Percentiles rank a stretch among this genome's conserved stretches.
Conservation (phyloP, 2,113 vertebrate genomes). For the Rhadina sibilatrix region DNA sequence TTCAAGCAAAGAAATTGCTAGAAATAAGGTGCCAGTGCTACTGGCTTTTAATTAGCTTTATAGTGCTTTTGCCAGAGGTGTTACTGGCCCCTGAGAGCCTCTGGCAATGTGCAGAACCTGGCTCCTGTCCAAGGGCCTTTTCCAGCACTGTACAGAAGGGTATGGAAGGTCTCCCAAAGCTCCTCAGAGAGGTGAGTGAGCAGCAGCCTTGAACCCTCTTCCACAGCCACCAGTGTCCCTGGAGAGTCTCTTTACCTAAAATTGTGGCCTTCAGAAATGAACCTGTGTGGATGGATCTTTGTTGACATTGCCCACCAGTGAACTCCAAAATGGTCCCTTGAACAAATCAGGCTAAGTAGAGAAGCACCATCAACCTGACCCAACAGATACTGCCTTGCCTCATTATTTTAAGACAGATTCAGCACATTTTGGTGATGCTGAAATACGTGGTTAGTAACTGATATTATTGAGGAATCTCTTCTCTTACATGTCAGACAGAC, state of each 20-base stretch:
- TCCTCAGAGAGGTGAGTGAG: not conserved
- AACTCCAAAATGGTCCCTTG: not conserved
- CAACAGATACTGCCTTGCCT: not conserved
- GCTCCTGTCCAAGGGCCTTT: not conserved
- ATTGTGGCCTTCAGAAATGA: not conserved
- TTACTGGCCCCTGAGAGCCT: not conserved
- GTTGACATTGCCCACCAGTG: rapidly evolving
- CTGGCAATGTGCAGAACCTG: not conserved
- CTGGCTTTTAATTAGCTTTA: slow-evolving; percentile 39
- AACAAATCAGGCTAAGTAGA: not conserved
- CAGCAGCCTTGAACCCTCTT: not conserved
- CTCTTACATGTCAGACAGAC: not conserved
- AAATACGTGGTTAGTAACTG: rapidly evolving
- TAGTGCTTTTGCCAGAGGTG: not conserved
- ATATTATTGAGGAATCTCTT: not conserved
- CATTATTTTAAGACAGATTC: not conserved
- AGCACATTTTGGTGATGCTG: not conserved
- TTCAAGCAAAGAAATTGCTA: not conserved
- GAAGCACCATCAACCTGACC: not conserved
- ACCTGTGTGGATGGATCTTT: too few relatives aligned
- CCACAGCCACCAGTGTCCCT: not conserved
- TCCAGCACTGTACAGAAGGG: not conserved
- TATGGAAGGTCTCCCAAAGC: not conserved
- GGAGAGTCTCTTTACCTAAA: not conserved
- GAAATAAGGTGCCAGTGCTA: not conserved